These are phyloP conservation scores for Onthophagus sagittarius DNA, from an alignment of 2,888 invertebrate genomes.

Conservation along the genomic window DNA sequence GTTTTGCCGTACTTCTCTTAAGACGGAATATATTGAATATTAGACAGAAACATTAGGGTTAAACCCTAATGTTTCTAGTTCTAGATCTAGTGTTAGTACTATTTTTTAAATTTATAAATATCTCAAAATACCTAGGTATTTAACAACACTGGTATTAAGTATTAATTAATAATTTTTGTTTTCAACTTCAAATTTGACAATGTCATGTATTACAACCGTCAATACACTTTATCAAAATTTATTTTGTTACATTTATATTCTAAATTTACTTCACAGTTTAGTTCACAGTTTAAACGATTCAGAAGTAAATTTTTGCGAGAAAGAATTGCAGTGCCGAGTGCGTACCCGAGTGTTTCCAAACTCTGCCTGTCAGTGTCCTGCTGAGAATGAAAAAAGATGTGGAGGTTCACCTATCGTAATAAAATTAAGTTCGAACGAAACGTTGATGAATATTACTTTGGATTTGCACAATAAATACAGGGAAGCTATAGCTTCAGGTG, in stretches of 20 bases:
- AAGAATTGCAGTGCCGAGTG: background rate
- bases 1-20: no score
- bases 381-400: background rate
- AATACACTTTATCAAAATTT: background rate
- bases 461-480: background rate
- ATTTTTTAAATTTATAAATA: no score
- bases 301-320: background rate
- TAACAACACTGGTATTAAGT: background rate
- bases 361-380: background rate
- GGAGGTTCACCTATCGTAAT: background rate
- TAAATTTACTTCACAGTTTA: background rate
- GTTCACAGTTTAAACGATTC: background rate
- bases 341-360: background rate
- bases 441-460: background rate
- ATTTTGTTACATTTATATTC: background rate
- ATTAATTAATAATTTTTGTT: no score
- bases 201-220: no score
- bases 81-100: no score
- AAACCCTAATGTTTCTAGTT: no score
- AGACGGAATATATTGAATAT: no score
- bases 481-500: background rate
- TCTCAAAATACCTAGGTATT: background rate
- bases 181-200: no score
- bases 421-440: background rate
- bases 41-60: no score